These are phyloP conservation scores for Phalera bucephala DNA, from an alignment of 2,888 invertebrate genomes.

Conservation along the genomic window DNA sequence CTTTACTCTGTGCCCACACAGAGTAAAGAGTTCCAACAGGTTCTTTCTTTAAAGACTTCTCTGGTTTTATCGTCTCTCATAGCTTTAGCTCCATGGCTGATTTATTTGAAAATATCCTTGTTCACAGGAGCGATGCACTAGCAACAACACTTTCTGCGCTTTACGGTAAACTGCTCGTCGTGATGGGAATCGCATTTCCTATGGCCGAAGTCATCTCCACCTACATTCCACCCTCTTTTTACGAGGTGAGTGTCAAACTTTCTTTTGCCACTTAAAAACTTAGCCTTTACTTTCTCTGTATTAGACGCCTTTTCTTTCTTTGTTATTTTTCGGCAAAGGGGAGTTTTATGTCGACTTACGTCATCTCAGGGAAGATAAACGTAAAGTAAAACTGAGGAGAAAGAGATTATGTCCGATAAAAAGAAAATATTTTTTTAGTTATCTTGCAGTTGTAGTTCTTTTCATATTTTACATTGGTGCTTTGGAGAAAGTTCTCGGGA, in stretches of 20 bases:
- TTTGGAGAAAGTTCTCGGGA: no score
- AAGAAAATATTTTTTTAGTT: no score
- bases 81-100: neutral
- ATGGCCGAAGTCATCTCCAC: constrained; percentile 98
- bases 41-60: no score
- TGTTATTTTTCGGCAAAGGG: neutral
- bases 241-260: constrained; percentile 85
- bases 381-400: no score
- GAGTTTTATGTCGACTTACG: no score
- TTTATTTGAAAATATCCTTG: neutral
- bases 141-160: constrained; percentile 95
- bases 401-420: no score
- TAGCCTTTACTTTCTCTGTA: no score
- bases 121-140: constrained; percentile 89
- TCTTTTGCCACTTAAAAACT: neutral
- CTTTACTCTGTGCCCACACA: no score
- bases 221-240: constrained; percentile 96
- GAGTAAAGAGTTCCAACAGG: no score
- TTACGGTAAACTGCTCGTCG: constrained; percentile 96
- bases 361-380: no score
- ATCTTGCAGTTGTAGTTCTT: no score
- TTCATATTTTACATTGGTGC: no score
- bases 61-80: neutral
- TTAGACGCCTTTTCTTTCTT: neutral
- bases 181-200: constrained; percentile 97